Conservation (phyloP, 2,888 invertebrate genomes). For the Noctua pronuba region DNA sequence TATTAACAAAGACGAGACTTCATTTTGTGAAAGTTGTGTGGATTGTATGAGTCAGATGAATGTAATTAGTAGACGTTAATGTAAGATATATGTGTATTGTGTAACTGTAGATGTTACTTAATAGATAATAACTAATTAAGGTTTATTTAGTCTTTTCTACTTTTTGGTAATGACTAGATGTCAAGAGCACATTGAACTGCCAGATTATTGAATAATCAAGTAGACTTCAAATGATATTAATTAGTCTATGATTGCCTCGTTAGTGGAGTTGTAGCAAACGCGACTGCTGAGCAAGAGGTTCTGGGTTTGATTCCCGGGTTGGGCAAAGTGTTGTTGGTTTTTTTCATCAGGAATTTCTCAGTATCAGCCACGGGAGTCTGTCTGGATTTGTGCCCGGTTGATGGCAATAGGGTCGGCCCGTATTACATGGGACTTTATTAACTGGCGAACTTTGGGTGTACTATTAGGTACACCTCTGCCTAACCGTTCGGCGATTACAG, state of each 20-base stretch:
- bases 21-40: conserved; percentile 36
- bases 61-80: neutral
- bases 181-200: neutral
- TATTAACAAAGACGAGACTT: conserved; percentile 32
- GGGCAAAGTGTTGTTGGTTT: neutral
- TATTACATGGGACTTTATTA: no score
- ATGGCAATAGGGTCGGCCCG: neutral
- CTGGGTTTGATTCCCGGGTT: neutral
- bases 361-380: neutral
- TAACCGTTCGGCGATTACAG: no score
- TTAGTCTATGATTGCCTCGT: neutral
- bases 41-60: conserved; percentile 26
- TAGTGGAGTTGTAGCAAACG: no score
- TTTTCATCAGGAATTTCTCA: neutral
- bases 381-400: neutral
- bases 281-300: no score
- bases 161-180: neutral
- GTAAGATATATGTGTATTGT: no score
- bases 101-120: conserved; percentile 8
- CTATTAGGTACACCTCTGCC: no score
- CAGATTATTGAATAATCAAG: neutral
- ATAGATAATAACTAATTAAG: neutral
- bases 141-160: neutral
- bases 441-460: no score
- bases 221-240: neutral